Conservation (phyloP, 2,797 vertebrate genomes). For the Philypnodon macrostomus region DNA sequence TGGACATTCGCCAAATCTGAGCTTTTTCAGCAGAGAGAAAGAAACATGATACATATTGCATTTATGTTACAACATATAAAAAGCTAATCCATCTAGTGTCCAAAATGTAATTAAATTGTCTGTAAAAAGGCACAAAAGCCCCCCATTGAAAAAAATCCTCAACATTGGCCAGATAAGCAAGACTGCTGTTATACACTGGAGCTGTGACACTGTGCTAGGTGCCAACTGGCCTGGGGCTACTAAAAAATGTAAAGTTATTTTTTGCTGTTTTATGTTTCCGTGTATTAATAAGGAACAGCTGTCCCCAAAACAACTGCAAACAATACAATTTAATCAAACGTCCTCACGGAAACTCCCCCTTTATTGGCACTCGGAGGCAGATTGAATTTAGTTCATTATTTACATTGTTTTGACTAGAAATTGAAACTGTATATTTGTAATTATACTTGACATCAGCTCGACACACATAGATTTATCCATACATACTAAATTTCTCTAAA, state of each 20-base stretch:
- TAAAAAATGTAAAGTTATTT: not conserved
- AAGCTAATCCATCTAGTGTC: no score
- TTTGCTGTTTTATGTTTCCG: not conserved
- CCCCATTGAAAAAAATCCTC: no score
- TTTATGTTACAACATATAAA: no score
- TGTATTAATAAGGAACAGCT: not conserved
- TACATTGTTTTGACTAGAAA: slow-evolving; percentile 2
- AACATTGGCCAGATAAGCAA: slow-evolving; percentile 5
- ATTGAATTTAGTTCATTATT: not conserved
- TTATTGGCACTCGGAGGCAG: not conserved
- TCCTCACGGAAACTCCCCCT: not conserved
- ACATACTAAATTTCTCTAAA: no score
- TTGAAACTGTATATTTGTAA: no score
- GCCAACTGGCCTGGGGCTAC: not conserved
- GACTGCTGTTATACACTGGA: slow-evolving; percentile 2
- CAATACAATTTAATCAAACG: not conserved
- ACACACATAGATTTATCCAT: no score
- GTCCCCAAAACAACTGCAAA: not conserved
- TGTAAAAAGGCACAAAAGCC: no score
- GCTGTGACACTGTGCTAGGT: slow-evolving; percentile 1
- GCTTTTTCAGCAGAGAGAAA: no score
- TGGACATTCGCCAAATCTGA: no score
- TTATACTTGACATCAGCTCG: no score
- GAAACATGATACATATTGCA: no score
- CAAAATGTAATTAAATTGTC: no score